Conservation (phyloP, 2,888 invertebrate species). For the Beris morrisii region DNA sequence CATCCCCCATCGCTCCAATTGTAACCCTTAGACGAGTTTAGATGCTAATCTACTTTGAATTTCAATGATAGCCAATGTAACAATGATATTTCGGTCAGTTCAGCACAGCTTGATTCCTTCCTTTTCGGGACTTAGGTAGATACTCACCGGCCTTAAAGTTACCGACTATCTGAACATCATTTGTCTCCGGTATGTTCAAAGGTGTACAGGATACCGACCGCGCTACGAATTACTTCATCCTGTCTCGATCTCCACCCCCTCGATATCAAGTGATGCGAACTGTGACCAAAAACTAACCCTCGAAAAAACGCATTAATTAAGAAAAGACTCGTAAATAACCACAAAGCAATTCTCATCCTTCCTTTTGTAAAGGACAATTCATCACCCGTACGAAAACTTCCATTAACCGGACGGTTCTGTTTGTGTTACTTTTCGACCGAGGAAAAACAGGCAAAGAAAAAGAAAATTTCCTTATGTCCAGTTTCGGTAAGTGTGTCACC, state of each 20-base stretch:
- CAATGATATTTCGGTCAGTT: conserved; percentile 31
- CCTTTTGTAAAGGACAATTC: conserved; percentile 12
- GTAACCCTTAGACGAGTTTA: not conserved
- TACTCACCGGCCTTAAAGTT: not conserved
- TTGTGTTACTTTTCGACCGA: not conserved
- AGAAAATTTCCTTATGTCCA: conserved; percentile 8
- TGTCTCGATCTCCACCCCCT: not conserved
- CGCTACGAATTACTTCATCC: not conserved
- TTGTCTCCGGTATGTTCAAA: not conserved
- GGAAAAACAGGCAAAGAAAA: conserved; percentile 2
- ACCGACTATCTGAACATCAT: too few relatives aligned
- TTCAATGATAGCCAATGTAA: conserved; percentile 35
- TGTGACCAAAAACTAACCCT: not conserved
- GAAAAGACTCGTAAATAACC: conserved; percentile 36
- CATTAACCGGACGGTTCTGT: conserved; percentile 4
- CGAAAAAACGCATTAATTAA: conserved; percentile 37
- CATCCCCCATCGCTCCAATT: not conserved
- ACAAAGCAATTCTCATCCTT: not conserved
- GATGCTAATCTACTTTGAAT: conserved; percentile 34
- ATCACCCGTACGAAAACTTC: conserved; percentile 14
- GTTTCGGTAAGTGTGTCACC: conserved; percentile 6
- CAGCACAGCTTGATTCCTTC: conserved; percentile 34
- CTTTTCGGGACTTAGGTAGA: conserved; percentile 16
- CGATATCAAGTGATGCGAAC: not conserved
- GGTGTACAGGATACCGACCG: not conserved